These are phyloP conservation scores for Laupala kohalensis DNA, from an alignment of 1,140 invertebrate species.

Conservation along the genomic window DNA sequence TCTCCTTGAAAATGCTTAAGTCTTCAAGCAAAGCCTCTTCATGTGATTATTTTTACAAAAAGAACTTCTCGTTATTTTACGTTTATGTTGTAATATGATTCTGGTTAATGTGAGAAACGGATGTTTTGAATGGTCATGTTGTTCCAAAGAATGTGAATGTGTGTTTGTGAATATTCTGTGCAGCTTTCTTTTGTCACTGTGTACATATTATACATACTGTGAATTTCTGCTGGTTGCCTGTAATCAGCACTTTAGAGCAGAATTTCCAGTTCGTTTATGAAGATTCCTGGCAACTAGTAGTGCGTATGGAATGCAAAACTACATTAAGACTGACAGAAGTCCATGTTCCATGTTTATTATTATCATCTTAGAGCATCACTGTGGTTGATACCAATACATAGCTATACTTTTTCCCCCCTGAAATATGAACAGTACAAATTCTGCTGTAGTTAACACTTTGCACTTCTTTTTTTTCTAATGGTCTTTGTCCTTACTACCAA, in stretches of 20 bases:
- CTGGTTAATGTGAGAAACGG: neutral
- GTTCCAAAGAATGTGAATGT: neutral
- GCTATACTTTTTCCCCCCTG: neutral
- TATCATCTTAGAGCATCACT: neutral
- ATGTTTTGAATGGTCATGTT: neutral
- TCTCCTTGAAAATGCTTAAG: neutral
- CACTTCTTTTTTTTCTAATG: neutral
- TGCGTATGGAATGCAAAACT: neutral
- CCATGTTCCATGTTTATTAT: neutral
- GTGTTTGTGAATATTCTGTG: neutral
- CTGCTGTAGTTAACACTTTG: neutral
- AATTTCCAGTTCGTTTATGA: neutral
- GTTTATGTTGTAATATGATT: conserved; percentile 2
- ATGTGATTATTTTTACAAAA: conserved; percentile 7
- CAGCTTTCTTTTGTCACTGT: conserved; percentile 11
- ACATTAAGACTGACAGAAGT: conserved; percentile 6
- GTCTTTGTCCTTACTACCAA: neutral
- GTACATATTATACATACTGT: conserved; percentile 13
- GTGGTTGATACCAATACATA: neutral
- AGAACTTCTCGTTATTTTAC: neutral
- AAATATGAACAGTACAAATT: conserved; percentile 9
- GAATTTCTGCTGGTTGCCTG: neutral
- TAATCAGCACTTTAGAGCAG: neutral
- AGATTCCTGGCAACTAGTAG: conserved; percentile 1
- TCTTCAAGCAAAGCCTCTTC: conserved; percentile 8